Conservation (phyloP, 2,888 invertebrate species). For the Sphaeridia pumilis region DNA sequence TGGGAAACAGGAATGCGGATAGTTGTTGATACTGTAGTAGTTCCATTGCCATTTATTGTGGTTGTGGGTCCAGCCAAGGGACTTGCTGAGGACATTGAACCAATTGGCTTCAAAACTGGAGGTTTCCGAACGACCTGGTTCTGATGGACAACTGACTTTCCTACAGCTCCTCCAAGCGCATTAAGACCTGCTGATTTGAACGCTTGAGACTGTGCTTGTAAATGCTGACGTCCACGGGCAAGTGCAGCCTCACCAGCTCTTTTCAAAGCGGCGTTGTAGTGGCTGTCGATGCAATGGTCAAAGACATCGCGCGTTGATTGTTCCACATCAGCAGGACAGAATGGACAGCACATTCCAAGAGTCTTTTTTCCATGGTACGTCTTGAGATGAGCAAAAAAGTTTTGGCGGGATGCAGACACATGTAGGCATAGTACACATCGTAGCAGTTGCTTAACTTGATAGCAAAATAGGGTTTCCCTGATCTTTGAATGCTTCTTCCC, state of each 20-base stretch:
- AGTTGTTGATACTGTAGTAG: too few species aligned
- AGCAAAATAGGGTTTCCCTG: not conserved
- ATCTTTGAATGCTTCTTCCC: not conserved
- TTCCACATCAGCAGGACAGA: not conserved
- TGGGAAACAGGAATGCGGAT: constrained; percentile 7
- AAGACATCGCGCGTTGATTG: not conserved
- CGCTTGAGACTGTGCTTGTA: constrained; percentile 1
- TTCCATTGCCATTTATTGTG: not conserved
- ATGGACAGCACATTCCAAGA: not conserved
- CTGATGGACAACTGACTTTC: not conserved
- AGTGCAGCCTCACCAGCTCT: not conserved
- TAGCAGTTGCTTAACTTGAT: not conserved
- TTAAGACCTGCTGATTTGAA: not conserved
- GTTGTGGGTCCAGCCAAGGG: not conserved
- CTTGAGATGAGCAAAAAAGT: not conserved
- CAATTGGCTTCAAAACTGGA: too few species aligned
- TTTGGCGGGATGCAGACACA: not conserved
- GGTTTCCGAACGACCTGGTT: not conserved
- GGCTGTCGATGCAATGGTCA: not conserved
- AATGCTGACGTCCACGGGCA: not conserved
- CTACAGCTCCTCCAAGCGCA: not conserved
- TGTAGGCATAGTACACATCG: not conserved
- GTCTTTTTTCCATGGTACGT: not conserved
- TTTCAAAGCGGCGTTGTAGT: not conserved
- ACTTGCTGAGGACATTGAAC: not conserved